These are phyloP conservation scores for Autographa pulchrina DNA, from an alignment of 2,888 invertebrate genomes.

Conservation along the genomic window DNA sequence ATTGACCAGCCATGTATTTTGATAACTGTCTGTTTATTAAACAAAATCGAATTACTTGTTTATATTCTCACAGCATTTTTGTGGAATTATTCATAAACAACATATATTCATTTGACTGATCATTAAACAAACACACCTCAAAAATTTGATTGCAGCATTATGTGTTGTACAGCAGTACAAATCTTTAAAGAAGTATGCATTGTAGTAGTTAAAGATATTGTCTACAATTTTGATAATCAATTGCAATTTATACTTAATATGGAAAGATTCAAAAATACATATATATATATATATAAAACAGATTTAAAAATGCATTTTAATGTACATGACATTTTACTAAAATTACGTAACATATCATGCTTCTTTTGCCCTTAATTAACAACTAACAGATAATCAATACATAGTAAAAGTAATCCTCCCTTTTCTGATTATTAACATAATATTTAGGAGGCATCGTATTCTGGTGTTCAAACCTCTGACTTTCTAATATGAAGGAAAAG, in stretches of 20 bases:
- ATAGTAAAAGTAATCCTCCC: background rate
- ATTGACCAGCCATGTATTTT: background rate
- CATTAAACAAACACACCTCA: background rate
- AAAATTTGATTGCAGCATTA: background rate
- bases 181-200: background rate
- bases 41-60: slow-evolving; percentile 6
- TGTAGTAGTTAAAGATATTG: background rate
- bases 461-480: background rate
- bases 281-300: no score
- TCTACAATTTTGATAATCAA: background rate
- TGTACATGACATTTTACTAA: no score
- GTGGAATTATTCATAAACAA: slow-evolving; percentile 2
- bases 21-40: background rate
- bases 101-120: background rate
- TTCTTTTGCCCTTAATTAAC: background rate
- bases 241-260: background rate
- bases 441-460: background rate
- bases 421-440: background rate
- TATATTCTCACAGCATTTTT: slow-evolving; percentile 12
- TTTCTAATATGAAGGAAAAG: background rate
- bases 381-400: background rate
- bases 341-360: background rate
- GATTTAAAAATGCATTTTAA: no score
- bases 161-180: background rate
- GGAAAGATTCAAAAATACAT: background rate